Conservation (phyloP, 2,113 vertebrate species). For the Oncorhynchus nerka region DNA sequence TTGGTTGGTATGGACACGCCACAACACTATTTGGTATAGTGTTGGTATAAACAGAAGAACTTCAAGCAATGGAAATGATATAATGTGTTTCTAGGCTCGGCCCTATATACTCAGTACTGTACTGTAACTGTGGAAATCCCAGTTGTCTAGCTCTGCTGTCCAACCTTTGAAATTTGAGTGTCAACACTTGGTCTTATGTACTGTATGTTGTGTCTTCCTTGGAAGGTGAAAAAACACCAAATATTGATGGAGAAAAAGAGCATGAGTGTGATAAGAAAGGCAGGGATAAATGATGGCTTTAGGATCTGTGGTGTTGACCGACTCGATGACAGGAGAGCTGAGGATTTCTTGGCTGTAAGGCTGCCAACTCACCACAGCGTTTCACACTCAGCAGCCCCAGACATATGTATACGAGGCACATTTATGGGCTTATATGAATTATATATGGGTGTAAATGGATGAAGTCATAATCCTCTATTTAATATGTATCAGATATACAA, state of each 20-base stretch:
- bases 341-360: conserved; percentile 60
- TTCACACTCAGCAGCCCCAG: conserved; percentile 37
- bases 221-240: conserved; percentile 20
- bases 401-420: conserved; percentile 52
- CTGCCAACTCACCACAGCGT: conserved; percentile 48
- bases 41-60: not conserved
- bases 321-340: conserved; percentile 61
- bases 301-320: conserved; percentile 59
- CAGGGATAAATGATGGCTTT: conserved; percentile 64
- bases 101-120: not conserved
- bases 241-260: conserved; percentile 42
- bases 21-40: not conserved
- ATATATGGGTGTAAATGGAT: conserved; percentile 70
- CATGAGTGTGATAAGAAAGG: conserved; percentile 57
- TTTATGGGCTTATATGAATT: conserved; percentile 65
- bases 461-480: conserved; percentile 66
- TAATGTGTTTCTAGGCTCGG: not conserved
- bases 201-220: conserved; percentile 28
- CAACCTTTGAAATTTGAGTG: conserved; percentile 16
- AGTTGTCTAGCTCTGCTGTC: conserved; percentile 7
- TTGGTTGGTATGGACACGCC: not conserved
- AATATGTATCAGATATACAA: conserved; percentile 66
- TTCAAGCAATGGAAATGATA: not conserved
- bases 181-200: conserved; percentile 14
- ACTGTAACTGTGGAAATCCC: conserved; percentile 2